A percentile compares a stretch with the other conserved stretches of the same genome.
These are phyloP conservation scores for Ceratina australensis DNA, from an alignment of 1,140 invertebrate species.

Conservation along the genomic window DNA sequence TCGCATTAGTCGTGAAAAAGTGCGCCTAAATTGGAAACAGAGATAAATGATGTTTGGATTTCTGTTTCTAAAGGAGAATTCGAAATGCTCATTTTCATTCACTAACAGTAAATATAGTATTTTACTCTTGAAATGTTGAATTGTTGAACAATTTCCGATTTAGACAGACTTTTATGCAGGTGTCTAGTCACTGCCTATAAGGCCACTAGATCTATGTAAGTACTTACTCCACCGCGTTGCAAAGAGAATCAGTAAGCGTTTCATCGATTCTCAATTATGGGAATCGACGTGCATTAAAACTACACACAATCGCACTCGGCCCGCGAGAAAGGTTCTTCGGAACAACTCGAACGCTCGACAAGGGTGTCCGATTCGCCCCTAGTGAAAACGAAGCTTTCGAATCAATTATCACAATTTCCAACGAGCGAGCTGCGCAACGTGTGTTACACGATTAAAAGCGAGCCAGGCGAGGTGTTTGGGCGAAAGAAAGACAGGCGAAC, in stretches of 20 bases:
- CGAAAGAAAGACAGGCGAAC: neutral
- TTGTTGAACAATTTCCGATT: too few relatives aligned
- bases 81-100: too few relatives aligned
- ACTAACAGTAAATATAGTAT: too few relatives aligned
- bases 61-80: too few relatives aligned
- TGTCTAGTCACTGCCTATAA: too few relatives aligned
- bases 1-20: too few relatives aligned
- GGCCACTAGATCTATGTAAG: constrained; percentile 6
- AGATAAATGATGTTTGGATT: too few relatives aligned
- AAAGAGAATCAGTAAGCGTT: neutral
- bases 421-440: neutral
- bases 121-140: too few relatives aligned
- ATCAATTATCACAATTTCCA: constrained; percentile 45
- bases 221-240: constrained; percentile 5
- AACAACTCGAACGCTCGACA: neutral
- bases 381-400: constrained; percentile 3
- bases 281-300: too few relatives aligned
- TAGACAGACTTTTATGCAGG: too few relatives aligned
- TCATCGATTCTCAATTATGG: neutral
- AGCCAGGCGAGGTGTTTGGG: constrained; percentile 10
- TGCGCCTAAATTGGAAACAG: too few relatives aligned
- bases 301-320: neutral
- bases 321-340: neutral
- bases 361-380: constrained; percentile 5
- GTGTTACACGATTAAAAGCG: constrained; percentile 50